Evolutionary conservation across 1,140 invertebrate genomes (phyloP), one percentile per base, ranked within the genome.

Genomic region (Anadara kagoshimensis): DNA sequence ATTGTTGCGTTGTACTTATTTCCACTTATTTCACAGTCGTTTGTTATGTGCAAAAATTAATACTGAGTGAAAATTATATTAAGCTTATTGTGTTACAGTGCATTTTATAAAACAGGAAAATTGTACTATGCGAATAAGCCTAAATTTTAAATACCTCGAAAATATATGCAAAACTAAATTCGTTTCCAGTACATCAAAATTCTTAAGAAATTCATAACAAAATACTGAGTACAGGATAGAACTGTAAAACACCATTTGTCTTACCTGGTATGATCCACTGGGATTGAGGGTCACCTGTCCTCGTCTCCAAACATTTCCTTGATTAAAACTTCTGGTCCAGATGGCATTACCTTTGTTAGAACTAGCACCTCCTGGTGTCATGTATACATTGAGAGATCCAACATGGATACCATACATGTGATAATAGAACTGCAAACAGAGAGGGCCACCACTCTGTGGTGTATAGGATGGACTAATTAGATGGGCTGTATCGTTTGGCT

Each of bases 321-420:
- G 83, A 29, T 80, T 75, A 70, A 73, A 77, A 53, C 71, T 66
- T 29, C 70, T 78, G 56, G 51, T 67, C 78, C 78, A 80, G 1
- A 80, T 56, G 22, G 68, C 22, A 24, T 45, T 70, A 5, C 64
- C 44, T 45, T 68, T 11, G 45, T 36, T 22, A 29, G 29, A n/a
- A 16, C 54, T 59, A 18, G 47, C 61, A n/a, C 68, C 68, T 61
- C 22, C 36, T 1, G 45, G 53, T 7, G 56, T 72, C 29, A 59
- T 45, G 45, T 73, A 76, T 14, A 84, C 22, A 53, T 78, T 74
- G 0, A 84, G 76, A 26, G 71, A 36, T 14, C 75, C 80, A 44
- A 84, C 66, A 70, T 76, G 66, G 14, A 16, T 36, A 18, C 94
- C 94, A 80, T 91, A 94, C 94, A 95, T 95, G 79, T 95, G 94